Evolutionary conservation across 1,140 invertebrate species (phyloP), one percentile per base, ranked within the genome.

Genomic region (Glomeris maerens): DNA sequence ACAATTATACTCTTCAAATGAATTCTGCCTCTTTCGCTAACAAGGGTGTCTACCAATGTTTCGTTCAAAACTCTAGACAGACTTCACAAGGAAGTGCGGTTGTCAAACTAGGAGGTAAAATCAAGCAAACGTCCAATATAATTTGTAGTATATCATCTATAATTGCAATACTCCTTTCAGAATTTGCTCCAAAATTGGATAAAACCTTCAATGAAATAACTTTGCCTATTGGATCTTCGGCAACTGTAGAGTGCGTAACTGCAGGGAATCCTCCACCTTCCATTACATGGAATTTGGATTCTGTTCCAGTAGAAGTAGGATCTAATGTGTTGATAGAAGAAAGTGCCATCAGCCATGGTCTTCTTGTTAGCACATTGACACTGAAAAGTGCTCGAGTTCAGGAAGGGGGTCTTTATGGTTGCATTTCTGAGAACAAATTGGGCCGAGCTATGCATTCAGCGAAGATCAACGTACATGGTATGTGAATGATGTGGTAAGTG

Each of bases 31-130:
- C 78, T 22, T 77, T 79, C 54, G 77, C 83, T 45, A 84, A 90
- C 64, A 74, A 81, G 52, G 87, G 87, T 2, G 81, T 89, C 74
- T 94, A 91, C 68, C 87, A 90, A 57, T 95, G 90, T 64, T 81
- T 88, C 54, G 85, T n/a, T n/a, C n/a, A n/a, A n/a, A n/a, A n/a
- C n/a, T n/a, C n/a, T n/a, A n/a, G n/a, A n/a, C n/a, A n/a, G n/a
- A n/a, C n/a, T n/a, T n/a, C n/a, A n/a, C n/a, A n/a, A n/a, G n/a
- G n/a, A n/a, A n/a, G n/a, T n/a, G n/a, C n/a, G n/a, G n/a, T n/a
- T n/a, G n/a, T n/a, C n/a, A n/a, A n/a, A n/a, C n/a, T n/a, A n/a
- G n/a, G n/a, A n/a, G n/a, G n/a, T n/a, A n/a, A n/a, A n/a, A n/a
- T n/a, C n/a, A n/a, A n/a, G n/a, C n/a, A n/a, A n/a, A n/a, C n/a